A percentile compares a stretch with the other conserved stretches of the same genome.
These are phyloP conservation scores for Potamilus streckersoni DNA, from an alignment of 1,140 invertebrate species.

Conservation along the genomic window DNA sequence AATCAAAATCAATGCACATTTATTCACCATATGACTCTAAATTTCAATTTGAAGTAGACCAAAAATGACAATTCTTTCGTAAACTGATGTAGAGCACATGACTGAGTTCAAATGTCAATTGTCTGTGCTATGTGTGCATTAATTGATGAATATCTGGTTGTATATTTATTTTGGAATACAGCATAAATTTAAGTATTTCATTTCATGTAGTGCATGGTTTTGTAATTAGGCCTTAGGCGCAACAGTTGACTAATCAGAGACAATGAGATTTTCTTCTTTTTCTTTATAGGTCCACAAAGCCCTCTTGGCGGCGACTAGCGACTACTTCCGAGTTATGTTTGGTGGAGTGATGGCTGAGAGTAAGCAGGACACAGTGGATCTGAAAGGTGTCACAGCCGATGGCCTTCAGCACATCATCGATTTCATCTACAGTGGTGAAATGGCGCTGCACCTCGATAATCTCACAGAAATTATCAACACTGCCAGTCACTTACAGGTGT, in stretches of 20 bases:
- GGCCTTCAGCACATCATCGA: slow-evolving; percentile 84
- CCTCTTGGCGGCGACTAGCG: slow-evolving; percentile 61
- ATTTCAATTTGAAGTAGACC: too few relatives aligned
- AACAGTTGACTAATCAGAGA: neutral
- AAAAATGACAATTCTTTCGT: too few relatives aligned
- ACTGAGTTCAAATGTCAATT: too few relatives aligned
- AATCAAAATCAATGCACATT: too few relatives aligned
- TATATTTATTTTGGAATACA: too few relatives aligned
- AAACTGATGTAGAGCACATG: too few relatives aligned
- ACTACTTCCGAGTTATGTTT: slow-evolving; percentile 67
- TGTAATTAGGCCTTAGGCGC: too few relatives aligned
- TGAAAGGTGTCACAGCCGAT: slow-evolving; percentile 83
- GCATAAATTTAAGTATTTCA: too few relatives aligned
- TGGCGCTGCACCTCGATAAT: slow-evolving; percentile 59
- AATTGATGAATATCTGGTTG: too few relatives aligned
- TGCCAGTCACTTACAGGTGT: slow-evolving; percentile 63
- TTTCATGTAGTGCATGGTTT: too few relatives aligned
- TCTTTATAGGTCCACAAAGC: slow-evolving; percentile 61
- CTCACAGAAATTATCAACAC: slow-evolving; percentile 65
- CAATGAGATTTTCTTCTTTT: neutral
- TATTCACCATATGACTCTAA: too few relatives aligned
- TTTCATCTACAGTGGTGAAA: slow-evolving; percentile 88
- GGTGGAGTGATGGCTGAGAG: slow-evolving; percentile 63
- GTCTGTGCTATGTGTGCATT: too few relatives aligned
- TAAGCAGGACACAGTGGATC: slow-evolving; percentile 78